Evolutionary conservation across 2,797 vertebrate genomes (phyloP).

Genomic region (Serranus cabrilla): DNA sequence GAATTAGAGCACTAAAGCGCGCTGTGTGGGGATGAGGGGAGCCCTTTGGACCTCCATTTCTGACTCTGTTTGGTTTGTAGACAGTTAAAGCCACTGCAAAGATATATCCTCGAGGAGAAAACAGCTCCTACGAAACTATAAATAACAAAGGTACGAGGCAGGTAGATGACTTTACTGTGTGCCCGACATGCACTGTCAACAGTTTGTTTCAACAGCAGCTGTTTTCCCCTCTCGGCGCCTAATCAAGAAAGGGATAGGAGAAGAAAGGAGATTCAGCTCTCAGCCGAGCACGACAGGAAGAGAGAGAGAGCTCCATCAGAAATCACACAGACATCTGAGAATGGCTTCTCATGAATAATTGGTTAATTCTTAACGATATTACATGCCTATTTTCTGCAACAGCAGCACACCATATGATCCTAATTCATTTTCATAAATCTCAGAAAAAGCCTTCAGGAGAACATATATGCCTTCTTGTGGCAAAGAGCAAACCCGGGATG

Average conservation of each 20-base stretch:
- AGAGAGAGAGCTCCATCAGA: slow-evolving; percentile 18
- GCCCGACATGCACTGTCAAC: slow-evolving; percentile 53
- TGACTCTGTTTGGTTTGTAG: slow-evolving; percentile 44
- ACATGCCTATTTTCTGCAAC: slow-evolving; percentile 38
- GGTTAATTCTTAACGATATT: slow-evolving; percentile 25
- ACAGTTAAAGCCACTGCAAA: slow-evolving; percentile 18
- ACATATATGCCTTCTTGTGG: neutral
- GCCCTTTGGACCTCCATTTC: slow-evolving; percentile 45
- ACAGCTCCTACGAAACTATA: slow-evolving; percentile 42
- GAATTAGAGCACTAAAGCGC: slow-evolving; percentile 64
- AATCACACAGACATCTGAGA: slow-evolving; percentile 29
- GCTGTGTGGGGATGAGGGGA: slow-evolving; percentile 10
- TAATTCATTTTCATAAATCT: slow-evolving; percentile 34
- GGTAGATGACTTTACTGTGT: slow-evolving; percentile 50
- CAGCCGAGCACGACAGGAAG: neutral
- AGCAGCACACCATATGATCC: slow-evolving; percentile 3
- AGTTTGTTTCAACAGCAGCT: slow-evolving; percentile 61
- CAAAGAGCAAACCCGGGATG: slow-evolving; percentile 21
- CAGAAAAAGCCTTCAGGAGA: slow-evolving; percentile 7
- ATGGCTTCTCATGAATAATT: slow-evolving; percentile 41
- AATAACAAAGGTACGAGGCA: slow-evolving; percentile 58
- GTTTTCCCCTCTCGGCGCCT: slow-evolving; percentile 34
- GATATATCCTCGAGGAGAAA: slow-evolving; percentile 47
- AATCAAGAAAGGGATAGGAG: slow-evolving; percentile 37
- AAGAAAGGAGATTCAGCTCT: slow-evolving; percentile 30